Base-by-base conservation (phyloP, 2,797 vertebrate species). In the Pseudopleuronectes americanus region DNA sequence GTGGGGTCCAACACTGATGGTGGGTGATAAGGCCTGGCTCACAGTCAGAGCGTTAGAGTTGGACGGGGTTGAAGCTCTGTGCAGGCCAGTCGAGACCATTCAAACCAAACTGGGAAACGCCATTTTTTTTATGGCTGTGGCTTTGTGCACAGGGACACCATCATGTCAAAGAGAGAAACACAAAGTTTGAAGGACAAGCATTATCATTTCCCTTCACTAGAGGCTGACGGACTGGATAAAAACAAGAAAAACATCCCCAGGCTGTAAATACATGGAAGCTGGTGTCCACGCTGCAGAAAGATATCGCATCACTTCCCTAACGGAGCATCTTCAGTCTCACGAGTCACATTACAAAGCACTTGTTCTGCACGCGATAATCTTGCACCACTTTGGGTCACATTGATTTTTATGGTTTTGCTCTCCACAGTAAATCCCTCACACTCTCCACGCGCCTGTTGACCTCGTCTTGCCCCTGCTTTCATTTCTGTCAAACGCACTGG, bases 331-430 rank as follows among this genome's bases (percentile, higher is more conserved):
- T 61, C 19, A 62, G 43, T 17, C 43, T 57, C 68, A 23, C 8
- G 52, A 64, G 55, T 9, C 51, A 66, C 53, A 62, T 75, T 62
- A 67, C 73, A 14, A 19, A 61, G 28, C 48, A 38, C 10, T 76
- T 21, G 71, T 81, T 80, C 70, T 79, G 63, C 49, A 80, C 70
- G 76, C 76, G 67, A 84, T 91, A 85, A 87, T 86, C 82, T 85
- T 80, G 49, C 52, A 75, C 66, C 66, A 69, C 76, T 87, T 84
- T 72, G 71, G 41, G 64, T 79, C 68, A 36, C 57, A 73, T 7
- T 79, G 78, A 73, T 62, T 80, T 63, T 61, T 63, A 33, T 33
- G 63, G 61, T 65, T 31, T 57, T 51, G 24, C 73, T 78, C 76
- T 74, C 64, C 63, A 49, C 76, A 63, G 72, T 71, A 80, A 45